Conservation (phyloP, 1,140 invertebrate species). For the Aethina tumida region DNA sequence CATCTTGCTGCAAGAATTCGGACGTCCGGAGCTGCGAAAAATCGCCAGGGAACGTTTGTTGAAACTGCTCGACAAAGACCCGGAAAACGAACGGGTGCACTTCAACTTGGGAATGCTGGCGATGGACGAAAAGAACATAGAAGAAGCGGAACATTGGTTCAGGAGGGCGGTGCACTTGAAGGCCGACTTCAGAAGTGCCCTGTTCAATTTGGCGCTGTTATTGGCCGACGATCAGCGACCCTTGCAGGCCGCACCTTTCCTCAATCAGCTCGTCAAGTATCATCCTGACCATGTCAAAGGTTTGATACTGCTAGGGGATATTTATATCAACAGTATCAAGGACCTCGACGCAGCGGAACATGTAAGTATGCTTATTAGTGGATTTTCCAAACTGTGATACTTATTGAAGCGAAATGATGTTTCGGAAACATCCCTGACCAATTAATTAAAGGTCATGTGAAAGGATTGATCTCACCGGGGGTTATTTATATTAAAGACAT, state of each 20-base stretch:
- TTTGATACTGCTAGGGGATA: slow-evolving; percentile 87
- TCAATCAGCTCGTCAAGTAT: slow-evolving; percentile 82
- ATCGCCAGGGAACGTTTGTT: slow-evolving; percentile 69
- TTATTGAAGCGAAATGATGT: too few relatives aligned
- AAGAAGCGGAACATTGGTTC: slow-evolving; percentile 84
- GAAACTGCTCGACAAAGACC: slow-evolving; percentile 68
- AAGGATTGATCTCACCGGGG: too few relatives aligned
- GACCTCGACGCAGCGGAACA: slow-evolving; percentile 86
- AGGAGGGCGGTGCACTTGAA: slow-evolving; percentile 74
- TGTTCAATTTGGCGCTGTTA: slow-evolving; percentile 89
- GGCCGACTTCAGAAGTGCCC: slow-evolving; percentile 78
- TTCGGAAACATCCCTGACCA: too few relatives aligned
- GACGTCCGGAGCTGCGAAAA: slow-evolving; percentile 65
- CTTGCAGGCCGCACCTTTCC: slow-evolving; percentile 83
- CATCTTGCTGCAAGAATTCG: slow-evolving; percentile 83
- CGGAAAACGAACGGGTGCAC: slow-evolving; percentile 77
- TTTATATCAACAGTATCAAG: slow-evolving; percentile 93
- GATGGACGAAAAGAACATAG: slow-evolving; percentile 85
- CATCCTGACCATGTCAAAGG: slow-evolving; percentile 94
- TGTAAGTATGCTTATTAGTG: slow-evolving; percentile 42
- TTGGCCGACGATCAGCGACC: slow-evolving; percentile 80
- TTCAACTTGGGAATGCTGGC: slow-evolving; percentile 90
- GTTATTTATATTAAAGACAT: too few relatives aligned
- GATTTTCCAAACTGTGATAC: too few relatives aligned
- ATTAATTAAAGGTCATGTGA: too few relatives aligned